phyloP scores from a whole-genome alignment of 2,113 vertebrate genomes.

The Marmota flaviventris region DNA sequence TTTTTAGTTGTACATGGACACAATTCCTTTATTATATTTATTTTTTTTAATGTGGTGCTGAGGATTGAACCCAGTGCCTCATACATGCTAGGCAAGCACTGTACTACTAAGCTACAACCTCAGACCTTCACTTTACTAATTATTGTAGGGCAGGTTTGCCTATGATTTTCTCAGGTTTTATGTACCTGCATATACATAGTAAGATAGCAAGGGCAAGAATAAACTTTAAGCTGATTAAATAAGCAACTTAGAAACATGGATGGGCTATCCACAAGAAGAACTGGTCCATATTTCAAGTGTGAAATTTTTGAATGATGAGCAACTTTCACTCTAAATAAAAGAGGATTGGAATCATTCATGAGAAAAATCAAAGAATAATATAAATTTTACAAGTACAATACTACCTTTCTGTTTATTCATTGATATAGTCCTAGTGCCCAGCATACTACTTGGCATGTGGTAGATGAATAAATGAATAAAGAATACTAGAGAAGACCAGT shows the following conservation, averaged over 20 bases:
- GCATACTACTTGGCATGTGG: not conserved
- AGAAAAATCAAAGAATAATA: not conserved
- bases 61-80: too few relatives aligned
- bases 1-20: too few relatives aligned
- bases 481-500: not conserved
- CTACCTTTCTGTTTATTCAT: not conserved
- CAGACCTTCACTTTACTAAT: not conserved
- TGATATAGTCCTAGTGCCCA: not conserved
- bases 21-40: too few relatives aligned
- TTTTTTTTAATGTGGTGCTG: too few relatives aligned
- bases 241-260: not conserved
- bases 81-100: too few relatives aligned
- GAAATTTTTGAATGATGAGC: constrained; percentile 28
- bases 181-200: not conserved
- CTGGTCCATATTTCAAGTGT: not conserved
- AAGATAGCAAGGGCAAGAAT: not conserved
- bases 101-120: too few relatives aligned
- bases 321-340: not conserved
- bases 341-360: not conserved
- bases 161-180: not conserved
- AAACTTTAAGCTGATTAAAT: not conserved
- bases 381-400: not conserved
- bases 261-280: not conserved
- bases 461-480: not conserved
- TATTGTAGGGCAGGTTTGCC: not conserved